Evolutionary conservation across 2,888 invertebrate species (phyloP).

Genomic region (Sussaba pulchella): DNA sequence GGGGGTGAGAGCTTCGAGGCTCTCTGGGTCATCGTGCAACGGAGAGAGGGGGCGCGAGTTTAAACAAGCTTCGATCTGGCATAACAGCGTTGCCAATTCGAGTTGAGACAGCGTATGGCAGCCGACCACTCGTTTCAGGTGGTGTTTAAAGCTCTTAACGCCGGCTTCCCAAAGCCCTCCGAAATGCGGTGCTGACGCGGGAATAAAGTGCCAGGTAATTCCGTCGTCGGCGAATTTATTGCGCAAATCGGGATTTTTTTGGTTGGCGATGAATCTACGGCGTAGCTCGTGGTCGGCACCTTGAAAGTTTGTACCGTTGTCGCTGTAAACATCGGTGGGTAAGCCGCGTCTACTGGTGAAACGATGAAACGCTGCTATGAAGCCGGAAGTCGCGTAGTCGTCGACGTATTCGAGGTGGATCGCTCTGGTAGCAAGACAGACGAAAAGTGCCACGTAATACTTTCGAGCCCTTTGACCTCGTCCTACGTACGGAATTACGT

Average conservation of each 20-base stretch:
- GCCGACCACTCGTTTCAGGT: constrained; percentile 69
- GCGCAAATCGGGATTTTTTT: not conserved
- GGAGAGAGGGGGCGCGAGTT: constrained; percentile 65
- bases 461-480: not conserved
- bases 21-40: constrained; percentile 45
- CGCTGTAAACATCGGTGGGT: not conserved
- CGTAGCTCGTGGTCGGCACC: not conserved
- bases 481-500: not conserved
- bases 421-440: not conserved
- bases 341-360: not conserved
- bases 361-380: not conserved
- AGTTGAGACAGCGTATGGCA: constrained; percentile 67
- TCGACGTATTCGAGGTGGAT: not conserved
- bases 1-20: constrained; percentile 66
- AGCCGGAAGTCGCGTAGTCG: not conserved
- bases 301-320: not conserved
- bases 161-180: too few species aligned
- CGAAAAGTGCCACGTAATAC: not conserved
- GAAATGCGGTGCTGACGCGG: constrained; percentile 70
- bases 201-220: constrained; percentile 70
- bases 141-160: constrained; percentile 65
- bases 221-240: not conserved
- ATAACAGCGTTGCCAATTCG: constrained; percentile 66
- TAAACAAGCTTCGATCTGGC: constrained; percentile 63
- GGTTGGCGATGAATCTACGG: not conserved